Conservation (phyloP, 1,140 invertebrate genomes). For the Trachelipus rathkii region DNA sequence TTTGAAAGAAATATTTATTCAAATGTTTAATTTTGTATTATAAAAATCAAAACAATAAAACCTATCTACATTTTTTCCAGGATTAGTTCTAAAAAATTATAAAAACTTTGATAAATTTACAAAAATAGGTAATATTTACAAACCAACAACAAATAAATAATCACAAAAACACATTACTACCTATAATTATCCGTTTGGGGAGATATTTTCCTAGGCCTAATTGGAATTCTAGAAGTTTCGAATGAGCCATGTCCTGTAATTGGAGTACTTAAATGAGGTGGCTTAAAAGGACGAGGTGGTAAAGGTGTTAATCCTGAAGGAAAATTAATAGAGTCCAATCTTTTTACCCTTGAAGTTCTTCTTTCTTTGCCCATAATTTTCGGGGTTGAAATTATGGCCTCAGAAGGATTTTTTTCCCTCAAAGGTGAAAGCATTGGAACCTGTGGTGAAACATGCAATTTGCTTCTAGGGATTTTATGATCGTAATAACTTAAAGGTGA, state of each 20-base stretch:
- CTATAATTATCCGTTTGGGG: neutral
- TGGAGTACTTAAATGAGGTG: neutral
- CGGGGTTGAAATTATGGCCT: neutral
- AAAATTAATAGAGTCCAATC: neutral
- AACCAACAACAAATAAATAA: neutral
- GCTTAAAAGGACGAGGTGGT: neutral
- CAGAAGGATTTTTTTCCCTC: slow-evolving; percentile 16
- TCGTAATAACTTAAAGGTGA: neutral
- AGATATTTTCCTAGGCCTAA: neutral
- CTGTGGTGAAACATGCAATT: slow-evolving; percentile 2
- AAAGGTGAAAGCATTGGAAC: slow-evolving; percentile 22
- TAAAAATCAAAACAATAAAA: too few species aligned
- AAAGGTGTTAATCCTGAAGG: neutral
- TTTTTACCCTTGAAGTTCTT: neutral
- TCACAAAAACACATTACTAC: neutral
- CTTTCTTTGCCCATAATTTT: neutral
- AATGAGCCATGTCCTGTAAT: neutral
- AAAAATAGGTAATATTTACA: too few species aligned
- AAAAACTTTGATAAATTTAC: too few species aligned
- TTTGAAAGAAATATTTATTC: too few species aligned
- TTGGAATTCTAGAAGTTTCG: neutral
- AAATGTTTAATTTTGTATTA: too few species aligned
- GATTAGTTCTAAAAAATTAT: too few species aligned
- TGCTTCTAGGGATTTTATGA: neutral
- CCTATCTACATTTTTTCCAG: too few species aligned